These are phyloP conservation scores for Caenorhabditis latens DNA, from an alignment of 1,140 invertebrate species.

Conservation along the genomic window DNA sequence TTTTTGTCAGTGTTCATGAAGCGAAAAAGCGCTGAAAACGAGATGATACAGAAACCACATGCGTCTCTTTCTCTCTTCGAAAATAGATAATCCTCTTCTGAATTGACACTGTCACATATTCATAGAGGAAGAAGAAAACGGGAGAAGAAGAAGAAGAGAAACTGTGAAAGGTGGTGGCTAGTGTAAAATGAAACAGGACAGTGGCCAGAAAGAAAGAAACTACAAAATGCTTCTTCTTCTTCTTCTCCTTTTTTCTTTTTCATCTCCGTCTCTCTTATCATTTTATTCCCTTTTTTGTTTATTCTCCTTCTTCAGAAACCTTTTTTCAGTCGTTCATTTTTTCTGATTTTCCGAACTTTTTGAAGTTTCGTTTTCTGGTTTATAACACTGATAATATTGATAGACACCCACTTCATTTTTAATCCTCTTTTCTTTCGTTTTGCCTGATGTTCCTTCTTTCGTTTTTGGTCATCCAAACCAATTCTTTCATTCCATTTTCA, in stretches of 20 bases:
- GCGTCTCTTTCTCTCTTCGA: background rate
- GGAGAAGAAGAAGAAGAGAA: background rate
- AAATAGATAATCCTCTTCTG: slow-evolving; percentile 42
- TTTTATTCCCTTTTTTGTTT: background rate
- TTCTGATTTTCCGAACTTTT: slow-evolving; percentile 40
- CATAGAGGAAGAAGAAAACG: background rate
- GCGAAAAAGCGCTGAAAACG: background rate
- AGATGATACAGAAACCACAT: background rate
- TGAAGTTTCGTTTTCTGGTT: background rate
- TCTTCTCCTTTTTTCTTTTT: background rate
- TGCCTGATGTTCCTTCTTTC: slow-evolving; percentile 17
- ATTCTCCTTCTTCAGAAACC: background rate
- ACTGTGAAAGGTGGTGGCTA: background rate
- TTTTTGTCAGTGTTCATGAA: slow-evolving; percentile 22
- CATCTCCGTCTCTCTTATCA: background rate
- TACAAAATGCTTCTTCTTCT: background rate
- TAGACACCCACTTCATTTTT: slow-evolving; percentile 37
- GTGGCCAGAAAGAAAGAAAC: background rate
- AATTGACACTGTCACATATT: slow-evolving; percentile 25
- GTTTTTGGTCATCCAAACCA: background rate
- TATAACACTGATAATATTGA: slow-evolving; percentile 32
- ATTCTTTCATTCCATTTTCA: background rate
- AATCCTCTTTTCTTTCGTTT: slow-evolving; percentile 16
- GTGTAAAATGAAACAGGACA: slow-evolving; percentile 33
- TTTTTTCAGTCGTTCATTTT: too few relatives aligned